Base-by-base conservation (phyloP, 1,140 invertebrate genomes). In the Mylabris phalerata region DNA sequence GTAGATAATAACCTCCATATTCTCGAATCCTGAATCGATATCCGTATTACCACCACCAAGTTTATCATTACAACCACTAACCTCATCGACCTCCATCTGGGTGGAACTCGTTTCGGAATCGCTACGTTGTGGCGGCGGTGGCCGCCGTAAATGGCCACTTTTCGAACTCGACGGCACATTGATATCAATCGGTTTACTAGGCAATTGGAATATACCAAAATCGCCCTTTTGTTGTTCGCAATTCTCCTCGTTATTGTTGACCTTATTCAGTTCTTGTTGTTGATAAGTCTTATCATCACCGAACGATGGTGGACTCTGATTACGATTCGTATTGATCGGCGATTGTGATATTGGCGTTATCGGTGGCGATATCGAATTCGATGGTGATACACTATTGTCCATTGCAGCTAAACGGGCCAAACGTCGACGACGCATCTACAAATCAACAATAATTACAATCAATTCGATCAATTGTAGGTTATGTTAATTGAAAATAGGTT, bases 11-110 rank as follows among this genome's bases (percentile, higher is more conserved):
- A 88, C 85, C 73, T 87, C 85, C 85, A 87, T 89, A 68, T 83
- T 87, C 71, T 87, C 86, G 68, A 88, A 85, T 9, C 85, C 84
- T 43, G 85, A 87, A 75, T 88, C 86, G 41, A 86, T 83, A 73
- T 87, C 85, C 39, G 82, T 77, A 19, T 19, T 19, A 52, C 75
- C 76, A 27, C 68, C 73, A 49, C 67, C 78, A 59, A 71, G 71
- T 58, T 82, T 77, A 63, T 79, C 78, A 32, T 75, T 65, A 57
- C 64, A 64, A 6, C 67, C 66, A 58, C 73, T 75, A 38, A 62
- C 75, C 52, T 83, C 80, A 64, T 82, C 81, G 9, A 82, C 78
- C 70, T 82, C 83, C 83, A 82, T 83, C 56, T 73, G 74, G 42
- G 69, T 73, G 3, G 73, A 75, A 61, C 71, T 74, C 0, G 70